Conservation (phyloP, 2,113 vertebrate genomes). For the Microtus pennsylvanicus region DNA sequence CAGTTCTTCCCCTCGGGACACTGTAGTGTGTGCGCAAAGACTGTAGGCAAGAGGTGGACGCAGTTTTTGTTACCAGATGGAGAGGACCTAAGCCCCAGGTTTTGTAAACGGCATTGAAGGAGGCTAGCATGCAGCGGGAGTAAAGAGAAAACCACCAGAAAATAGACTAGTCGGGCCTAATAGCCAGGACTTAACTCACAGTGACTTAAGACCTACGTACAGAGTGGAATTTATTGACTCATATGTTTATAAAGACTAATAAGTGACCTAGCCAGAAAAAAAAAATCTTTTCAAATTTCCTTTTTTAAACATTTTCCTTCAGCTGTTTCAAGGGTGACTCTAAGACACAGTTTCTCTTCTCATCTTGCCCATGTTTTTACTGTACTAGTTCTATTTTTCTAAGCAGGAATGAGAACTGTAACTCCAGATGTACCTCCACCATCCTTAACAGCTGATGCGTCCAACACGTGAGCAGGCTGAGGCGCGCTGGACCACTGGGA, state of each 20-base stretch:
- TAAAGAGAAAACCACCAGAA: neutral
- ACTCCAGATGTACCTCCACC: neutral
- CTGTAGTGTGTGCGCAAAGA: neutral
- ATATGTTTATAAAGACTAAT: constrained; percentile 32
- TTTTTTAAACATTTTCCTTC: neutral
- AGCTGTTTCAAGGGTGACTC: neutral
- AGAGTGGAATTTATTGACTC: constrained; percentile 3
- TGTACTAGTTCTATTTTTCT: constrained; percentile 21
- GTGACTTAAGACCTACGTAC: neutral
- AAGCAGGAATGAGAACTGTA: neutral
- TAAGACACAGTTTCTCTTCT: neutral
- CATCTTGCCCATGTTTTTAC: neutral
- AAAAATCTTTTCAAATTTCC: neutral
- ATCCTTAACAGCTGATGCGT: neutral
- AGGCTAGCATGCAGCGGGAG: neutral
- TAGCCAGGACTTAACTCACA: neutral
- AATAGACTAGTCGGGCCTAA: neutral
- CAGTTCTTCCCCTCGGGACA: neutral
- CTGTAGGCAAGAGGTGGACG: neutral
- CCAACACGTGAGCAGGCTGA: neutral
- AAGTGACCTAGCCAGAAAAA: neutral
- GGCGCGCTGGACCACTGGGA: neutral
- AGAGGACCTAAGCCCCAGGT: neutral
- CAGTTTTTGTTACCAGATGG: neutral
- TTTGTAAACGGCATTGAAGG: neutral